phyloP scores from a whole-genome alignment of 2,797 vertebrate genomes.

The Urosaurus nigricauda region DNA sequence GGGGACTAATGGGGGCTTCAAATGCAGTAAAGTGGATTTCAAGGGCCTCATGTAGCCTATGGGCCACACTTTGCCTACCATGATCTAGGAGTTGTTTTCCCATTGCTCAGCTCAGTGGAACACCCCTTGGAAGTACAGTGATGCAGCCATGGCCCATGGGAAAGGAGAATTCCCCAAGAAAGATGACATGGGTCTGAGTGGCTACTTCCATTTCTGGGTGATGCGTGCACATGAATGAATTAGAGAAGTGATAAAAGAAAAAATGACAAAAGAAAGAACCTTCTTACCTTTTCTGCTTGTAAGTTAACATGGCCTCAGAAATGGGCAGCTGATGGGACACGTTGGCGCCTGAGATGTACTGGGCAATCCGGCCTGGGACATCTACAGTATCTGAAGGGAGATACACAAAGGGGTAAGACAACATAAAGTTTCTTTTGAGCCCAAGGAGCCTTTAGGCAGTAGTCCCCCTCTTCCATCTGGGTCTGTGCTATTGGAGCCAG shows the following conservation, averaged over 20 bases:
- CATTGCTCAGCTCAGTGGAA: too few relatives aligned
- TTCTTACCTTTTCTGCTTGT: conserved; percentile 94
- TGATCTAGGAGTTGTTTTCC: background rate
- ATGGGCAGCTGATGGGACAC: conserved; percentile 96
- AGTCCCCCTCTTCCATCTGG: background rate
- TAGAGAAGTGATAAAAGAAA: background rate
- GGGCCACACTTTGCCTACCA: background rate
- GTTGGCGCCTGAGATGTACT: conserved; percentile 89
- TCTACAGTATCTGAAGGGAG: conserved; percentile 87
- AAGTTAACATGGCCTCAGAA: conserved; percentile 97
- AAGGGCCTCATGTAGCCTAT: too few relatives aligned
- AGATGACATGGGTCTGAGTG: background rate
- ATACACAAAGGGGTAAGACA: fast-evolving
- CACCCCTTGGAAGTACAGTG: background rate
- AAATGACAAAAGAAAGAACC: too few relatives aligned
- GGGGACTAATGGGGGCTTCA: too few relatives aligned
- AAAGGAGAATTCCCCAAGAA: background rate
- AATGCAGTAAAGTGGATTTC: too few relatives aligned
- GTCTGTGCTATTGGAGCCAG: background rate
- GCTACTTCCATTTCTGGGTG: background rate
- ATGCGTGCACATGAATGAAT: too few relatives aligned
- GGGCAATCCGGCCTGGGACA: conserved; percentile 87
- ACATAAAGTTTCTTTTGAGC: too few relatives aligned
- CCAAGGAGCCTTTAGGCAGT: too few relatives aligned
- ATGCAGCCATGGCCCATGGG: background rate